Conservation (phyloP, 92 coral and sea anemone species). For the Epizoanthus illoricatus region DNA sequence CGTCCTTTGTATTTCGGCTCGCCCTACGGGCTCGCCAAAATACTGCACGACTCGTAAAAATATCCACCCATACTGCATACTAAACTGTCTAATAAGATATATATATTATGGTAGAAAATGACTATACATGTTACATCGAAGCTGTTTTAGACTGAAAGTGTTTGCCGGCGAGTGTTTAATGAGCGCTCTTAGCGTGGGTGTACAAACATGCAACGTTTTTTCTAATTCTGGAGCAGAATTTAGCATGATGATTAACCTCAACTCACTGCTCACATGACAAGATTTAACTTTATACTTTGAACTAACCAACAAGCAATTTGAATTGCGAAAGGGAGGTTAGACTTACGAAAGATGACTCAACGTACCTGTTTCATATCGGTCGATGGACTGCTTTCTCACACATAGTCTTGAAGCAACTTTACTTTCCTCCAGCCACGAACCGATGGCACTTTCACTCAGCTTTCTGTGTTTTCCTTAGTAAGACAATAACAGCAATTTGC, state of each 20-base stretch:
- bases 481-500: slow-evolving; percentile 18
- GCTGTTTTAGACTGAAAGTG: neutral
- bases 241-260: neutral
- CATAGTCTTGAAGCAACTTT: slow-evolving; percentile 29
- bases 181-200: slow-evolving; percentile 5
- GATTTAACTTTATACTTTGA: neutral
- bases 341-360: neutral
- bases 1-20: too few relatives aligned
- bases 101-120: neutral
- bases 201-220: neutral
- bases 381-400: neutral
- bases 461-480: neutral
- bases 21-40: too few relatives aligned
- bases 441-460: slow-evolving; percentile 6
- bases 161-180: neutral
- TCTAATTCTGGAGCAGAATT: neutral
- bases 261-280: slow-evolving; percentile 8
- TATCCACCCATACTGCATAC: too few relatives aligned
- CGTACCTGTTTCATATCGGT: slow-evolving; percentile 25
- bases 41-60: too few relatives aligned
- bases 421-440: slow-evolving; percentile 26
- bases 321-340: neutral
- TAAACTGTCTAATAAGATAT: too few relatives aligned
- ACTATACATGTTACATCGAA: neutral
- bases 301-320: neutral